Conservation (phyloP, 2,113 vertebrate genomes). For the Dendropsophus ebraccatus region DNA sequence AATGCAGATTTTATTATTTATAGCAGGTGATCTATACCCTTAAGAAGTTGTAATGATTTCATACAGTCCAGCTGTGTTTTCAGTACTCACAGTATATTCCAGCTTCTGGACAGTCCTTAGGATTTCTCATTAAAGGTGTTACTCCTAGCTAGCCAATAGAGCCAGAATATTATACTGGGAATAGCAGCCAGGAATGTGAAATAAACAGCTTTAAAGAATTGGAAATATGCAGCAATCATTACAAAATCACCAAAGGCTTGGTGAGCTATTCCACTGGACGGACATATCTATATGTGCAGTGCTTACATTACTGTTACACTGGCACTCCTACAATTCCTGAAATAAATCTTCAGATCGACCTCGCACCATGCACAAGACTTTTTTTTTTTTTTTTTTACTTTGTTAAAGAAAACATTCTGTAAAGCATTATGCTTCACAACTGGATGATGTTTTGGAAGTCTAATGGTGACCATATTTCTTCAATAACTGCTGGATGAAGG, state of each 20-base stretch:
- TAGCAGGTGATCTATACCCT: not conserved
- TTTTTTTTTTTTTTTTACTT: not conserved
- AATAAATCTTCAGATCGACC: not conserved
- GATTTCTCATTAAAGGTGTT: not conserved
- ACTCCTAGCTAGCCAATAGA: not conserved
- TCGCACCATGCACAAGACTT: too few species aligned
- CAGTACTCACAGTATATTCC: not conserved
- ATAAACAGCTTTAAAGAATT: conserved; percentile 22
- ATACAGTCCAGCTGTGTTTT: not conserved
- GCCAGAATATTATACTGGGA: not conserved
- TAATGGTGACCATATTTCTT: too few species aligned
- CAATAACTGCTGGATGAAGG: too few species aligned
- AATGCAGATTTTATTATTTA: not conserved
- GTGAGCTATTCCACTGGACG: not conserved
- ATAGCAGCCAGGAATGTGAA: not conserved
- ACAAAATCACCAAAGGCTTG: not conserved
- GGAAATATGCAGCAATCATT: conserved; percentile 3
- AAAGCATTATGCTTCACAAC: too few species aligned
- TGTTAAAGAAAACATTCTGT: not conserved
- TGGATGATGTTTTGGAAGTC: too few species aligned
- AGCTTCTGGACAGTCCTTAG: not conserved
- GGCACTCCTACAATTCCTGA: not conserved
- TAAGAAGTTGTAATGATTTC: not conserved
- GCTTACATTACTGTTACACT: not conserved
- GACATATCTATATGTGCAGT: not conserved